These are phyloP conservation scores for Teleiodes luculella DNA, from an alignment of 2,888 invertebrate species.

Conservation along the genomic window DNA sequence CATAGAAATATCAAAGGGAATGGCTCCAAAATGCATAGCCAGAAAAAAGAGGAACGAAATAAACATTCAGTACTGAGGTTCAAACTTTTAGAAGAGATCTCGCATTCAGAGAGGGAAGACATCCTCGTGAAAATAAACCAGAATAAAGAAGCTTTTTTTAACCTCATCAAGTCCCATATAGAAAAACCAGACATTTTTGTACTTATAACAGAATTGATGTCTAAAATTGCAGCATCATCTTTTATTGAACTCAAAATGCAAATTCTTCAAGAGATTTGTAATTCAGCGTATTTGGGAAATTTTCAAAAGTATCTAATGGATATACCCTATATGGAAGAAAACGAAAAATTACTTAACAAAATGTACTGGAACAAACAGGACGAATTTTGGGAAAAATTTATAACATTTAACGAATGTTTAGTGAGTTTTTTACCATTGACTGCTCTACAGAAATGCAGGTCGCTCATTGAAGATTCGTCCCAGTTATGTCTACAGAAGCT, in stretches of 20 bases:
- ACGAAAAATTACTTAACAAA: constrained; percentile 34
- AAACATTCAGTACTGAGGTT: not conserved
- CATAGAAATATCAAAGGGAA: too few species aligned
- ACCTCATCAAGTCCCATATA: not conserved
- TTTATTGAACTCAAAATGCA: not conserved
- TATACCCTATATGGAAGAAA: constrained; percentile 40
- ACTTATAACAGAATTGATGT: not conserved
- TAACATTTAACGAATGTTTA: constrained; percentile 51
- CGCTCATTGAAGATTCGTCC: constrained; percentile 49
- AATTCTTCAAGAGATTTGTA: not conserved
- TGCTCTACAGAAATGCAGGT: constrained; percentile 50
- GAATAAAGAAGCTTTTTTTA: not conserved
- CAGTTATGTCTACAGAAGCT: constrained; percentile 47
- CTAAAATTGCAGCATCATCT: not conserved
- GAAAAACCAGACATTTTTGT: not conserved
- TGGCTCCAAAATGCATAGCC: not conserved
- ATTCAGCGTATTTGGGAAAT: constrained; percentile 17
- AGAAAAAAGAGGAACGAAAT: not conserved
- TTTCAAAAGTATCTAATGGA: constrained; percentile 53
- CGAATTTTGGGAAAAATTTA: constrained; percentile 57
- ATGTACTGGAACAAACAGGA: constrained; percentile 54
- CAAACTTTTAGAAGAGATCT: not conserved
- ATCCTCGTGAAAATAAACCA: not conserved
- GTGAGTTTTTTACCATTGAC: constrained; percentile 51
- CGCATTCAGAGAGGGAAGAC: not conserved